Evolutionary conservation across 2,888 invertebrate species (phyloP).

Genomic region (Lydus trimaculatus): DNA sequence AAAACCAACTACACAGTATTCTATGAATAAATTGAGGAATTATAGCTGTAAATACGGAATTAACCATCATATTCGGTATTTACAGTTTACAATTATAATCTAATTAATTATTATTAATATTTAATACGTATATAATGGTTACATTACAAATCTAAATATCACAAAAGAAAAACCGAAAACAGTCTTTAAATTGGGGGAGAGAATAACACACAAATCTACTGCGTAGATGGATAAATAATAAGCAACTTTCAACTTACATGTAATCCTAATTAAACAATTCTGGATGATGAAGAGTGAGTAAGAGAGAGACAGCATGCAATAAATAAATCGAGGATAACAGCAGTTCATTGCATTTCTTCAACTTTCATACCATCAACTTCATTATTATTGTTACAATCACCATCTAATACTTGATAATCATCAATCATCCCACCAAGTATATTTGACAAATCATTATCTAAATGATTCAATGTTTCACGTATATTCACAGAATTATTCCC

Average conservation of each 20-base stretch:
- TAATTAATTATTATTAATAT: neutral
- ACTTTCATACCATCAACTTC: neutral
- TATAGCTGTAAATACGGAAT: neutral
- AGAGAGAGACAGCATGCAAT: too few relatives aligned
- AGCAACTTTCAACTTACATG: slow-evolving; percentile 1
- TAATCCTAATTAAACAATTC: neutral
- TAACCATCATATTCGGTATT: neutral
- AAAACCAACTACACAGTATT: neutral
- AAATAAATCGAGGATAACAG: too few relatives aligned
- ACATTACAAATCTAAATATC: neutral
- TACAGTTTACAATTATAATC: neutral
- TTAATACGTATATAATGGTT: neutral
- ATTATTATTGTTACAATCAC: neutral
- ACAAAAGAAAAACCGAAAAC: slow-evolving; percentile 1
- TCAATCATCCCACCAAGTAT: neutral
- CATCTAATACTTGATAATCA: neutral
- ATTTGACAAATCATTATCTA: neutral
- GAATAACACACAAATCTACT: neutral
- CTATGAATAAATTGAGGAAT: neutral
- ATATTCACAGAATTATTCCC: neutral
- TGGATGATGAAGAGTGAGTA: too few relatives aligned
- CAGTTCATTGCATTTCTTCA: neutral
- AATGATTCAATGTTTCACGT: neutral
- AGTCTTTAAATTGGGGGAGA: neutral
- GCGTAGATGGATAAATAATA: neutral